Percentiles rank a stretch among this genome's conserved stretches.
Conservation (phyloP, 2,797 vertebrate genomes). For the Furcifer pardalis region DNA sequence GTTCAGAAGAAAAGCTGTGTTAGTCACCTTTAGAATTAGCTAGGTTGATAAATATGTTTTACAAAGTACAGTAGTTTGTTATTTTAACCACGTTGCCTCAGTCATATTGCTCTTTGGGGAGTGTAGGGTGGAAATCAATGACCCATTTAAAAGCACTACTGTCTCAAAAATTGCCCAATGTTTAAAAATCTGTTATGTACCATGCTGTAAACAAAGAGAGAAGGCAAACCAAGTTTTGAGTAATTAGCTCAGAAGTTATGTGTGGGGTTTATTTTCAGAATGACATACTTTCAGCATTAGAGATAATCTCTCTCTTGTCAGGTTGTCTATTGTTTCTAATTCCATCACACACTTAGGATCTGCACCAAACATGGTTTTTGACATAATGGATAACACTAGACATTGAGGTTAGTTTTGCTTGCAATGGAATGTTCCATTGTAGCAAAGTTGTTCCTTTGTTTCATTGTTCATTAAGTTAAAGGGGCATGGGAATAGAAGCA, state of each 20-base stretch:
- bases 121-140: neutral
- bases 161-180: constrained; percentile 40
- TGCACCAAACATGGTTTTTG: constrained; percentile 45
- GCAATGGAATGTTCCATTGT: constrained; percentile 21
- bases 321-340: constrained; percentile 29
- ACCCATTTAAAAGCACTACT: neutral
- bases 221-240: constrained; percentile 8
- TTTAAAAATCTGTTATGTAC: constrained; percentile 11
- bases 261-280: constrained; percentile 47
- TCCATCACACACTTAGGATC: constrained; percentile 38
- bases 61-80: constrained; percentile 10
- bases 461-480: neutral
- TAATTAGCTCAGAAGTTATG: constrained; percentile 45
- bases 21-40: constrained; percentile 44
- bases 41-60: constrained; percentile 30
- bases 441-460: constrained; percentile 35
- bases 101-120: neutral
- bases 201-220: constrained; percentile 38
- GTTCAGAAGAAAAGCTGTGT: constrained; percentile 20
- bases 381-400: constrained; percentile 30
- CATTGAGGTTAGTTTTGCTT: constrained; percentile 48
- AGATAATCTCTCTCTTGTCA: constrained; percentile 46
- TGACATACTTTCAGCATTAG: constrained; percentile 49
- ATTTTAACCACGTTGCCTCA: neutral
- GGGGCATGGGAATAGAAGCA: neutral